These are phyloP conservation scores for Ceramica pisi DNA, from an alignment of 2,888 invertebrate species.

Conservation along the genomic window DNA sequence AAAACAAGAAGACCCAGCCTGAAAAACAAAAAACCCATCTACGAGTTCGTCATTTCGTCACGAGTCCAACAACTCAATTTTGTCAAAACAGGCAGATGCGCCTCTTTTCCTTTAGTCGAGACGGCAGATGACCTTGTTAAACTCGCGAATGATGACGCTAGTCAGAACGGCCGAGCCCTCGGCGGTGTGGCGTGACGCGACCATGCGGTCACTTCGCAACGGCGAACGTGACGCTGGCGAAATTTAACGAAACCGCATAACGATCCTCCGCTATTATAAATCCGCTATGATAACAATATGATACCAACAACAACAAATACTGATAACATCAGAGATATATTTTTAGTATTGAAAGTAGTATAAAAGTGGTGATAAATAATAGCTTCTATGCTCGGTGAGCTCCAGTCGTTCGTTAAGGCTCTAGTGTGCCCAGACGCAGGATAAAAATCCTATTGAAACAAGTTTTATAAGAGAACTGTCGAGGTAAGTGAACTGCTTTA, in stretches of 20 bases:
- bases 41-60: too few species aligned
- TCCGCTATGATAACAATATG: background rate
- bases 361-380: background rate
- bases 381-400: background rate
- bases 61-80: background rate
- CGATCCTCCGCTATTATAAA: background rate
- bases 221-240: background rate
- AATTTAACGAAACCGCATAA: background rate
- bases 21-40: too few species aligned
- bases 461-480: background rate
- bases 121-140: background rate
- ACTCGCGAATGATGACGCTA: background rate
- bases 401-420: slow-evolving; percentile 5
- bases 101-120: background rate
- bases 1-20: too few species aligned
- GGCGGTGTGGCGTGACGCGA: background rate
- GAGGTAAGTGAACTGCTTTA: slow-evolving; percentile 18
- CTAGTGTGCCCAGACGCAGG: slow-evolving; percentile 16
- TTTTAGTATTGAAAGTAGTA: background rate
- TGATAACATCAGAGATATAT: background rate
- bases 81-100: background rate
- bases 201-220: background rate
- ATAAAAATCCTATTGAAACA: background rate
- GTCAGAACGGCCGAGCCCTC: background rate
- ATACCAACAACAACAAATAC: background rate